Evolutionary conservation across 2,113 vertebrate species (phyloP).

Genomic region (Hemiprocne comata): DNA sequence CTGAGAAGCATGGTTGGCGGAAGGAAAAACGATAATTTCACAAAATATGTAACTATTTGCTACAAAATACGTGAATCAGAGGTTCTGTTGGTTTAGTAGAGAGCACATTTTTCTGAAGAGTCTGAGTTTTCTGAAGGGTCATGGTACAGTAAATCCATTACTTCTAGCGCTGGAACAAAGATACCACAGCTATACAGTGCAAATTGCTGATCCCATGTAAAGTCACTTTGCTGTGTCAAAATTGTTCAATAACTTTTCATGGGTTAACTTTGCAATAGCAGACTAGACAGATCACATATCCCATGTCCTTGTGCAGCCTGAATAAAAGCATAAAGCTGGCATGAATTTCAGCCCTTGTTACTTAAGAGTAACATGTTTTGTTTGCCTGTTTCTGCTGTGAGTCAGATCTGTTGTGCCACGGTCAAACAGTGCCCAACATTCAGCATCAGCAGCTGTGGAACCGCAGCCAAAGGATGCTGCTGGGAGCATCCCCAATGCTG

Average conservation of each 20-base stretch:
- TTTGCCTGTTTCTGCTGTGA: neutral
- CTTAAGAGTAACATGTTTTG: neutral
- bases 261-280: neutral
- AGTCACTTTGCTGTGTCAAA: conserved; percentile 24
- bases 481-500: neutral
- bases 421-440: accelerated
- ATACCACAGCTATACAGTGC: neutral
- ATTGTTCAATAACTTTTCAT: neutral
- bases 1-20: neutral
- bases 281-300: neutral
- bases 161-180: conserved; percentile 16
- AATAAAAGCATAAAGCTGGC: neutral
- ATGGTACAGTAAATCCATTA: conserved; percentile 24
- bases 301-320: neutral
- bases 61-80: neutral
- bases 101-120: neutral
- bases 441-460: neutral
- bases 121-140: neutral
- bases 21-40: neutral
- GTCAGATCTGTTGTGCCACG: neutral
- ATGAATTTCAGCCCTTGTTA: neutral
- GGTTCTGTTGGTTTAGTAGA: neutral
- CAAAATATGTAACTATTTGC: neutral
- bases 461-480: neutral
- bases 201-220: neutral